phyloP scores from a whole-genome alignment of 2,888 invertebrate genomes.

The Mythimna lalbum region DNA sequence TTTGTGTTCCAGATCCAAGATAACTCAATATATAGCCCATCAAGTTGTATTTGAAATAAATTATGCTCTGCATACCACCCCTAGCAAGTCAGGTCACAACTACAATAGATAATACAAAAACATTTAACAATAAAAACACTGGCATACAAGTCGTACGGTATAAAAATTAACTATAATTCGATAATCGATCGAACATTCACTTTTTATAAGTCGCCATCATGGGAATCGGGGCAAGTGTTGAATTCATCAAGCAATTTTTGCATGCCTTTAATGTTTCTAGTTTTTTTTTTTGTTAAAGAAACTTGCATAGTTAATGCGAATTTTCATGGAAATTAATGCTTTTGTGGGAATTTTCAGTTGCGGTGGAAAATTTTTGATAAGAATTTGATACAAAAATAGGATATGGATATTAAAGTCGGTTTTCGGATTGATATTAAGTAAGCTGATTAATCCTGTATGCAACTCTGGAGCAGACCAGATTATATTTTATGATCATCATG shows the following conservation, averaged over 20 bases:
- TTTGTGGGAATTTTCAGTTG: not conserved
- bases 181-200: conserved; percentile 55
- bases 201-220: conserved; percentile 56
- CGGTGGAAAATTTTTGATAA: not conserved
- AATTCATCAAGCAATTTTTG: conserved; percentile 51
- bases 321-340: conserved; percentile 34
- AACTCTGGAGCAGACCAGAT: not conserved
- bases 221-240: conserved; percentile 66
- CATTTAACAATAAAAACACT: not conserved
- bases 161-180: conserved; percentile 46
- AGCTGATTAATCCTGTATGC: too few relatives aligned
- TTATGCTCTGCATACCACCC: not conserved
- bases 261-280: conserved; percentile 43
- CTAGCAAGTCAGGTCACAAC: not conserved
- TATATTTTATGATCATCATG: not conserved
- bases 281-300: conserved; percentile 32
- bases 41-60: too few relatives aligned
- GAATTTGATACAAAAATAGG: not conserved
- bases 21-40: too few relatives aligned
- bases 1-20: too few relatives aligned
- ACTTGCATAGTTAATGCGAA: conserved; percentile 15
- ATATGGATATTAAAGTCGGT: too few relatives aligned
- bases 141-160: conserved; percentile 24
- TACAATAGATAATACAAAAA: not conserved
- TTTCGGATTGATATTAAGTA: not conserved